Evolutionary conservation across 2,797 vertebrate genomes (phyloP), one percentile per base, ranked within the genome.

Genomic region (Paguma larvata): DNA sequence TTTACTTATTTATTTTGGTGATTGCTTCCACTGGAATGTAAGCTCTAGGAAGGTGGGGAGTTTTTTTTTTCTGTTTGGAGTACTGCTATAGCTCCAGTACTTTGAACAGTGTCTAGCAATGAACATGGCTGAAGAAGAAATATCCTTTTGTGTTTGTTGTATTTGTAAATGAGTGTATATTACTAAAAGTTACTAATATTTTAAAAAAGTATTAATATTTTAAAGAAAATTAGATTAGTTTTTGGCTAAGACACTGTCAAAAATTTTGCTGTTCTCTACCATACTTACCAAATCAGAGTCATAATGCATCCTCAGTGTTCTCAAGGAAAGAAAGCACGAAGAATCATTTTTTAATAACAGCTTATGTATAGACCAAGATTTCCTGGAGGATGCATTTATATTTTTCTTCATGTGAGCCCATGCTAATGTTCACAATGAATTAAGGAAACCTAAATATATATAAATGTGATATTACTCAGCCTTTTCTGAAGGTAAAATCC

Each of bases 401-500:
- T 63, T 44, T 85, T 89, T 48, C 30, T 7, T 93, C 46, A 90
- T 7, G 13, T 85, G 23, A 72, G 7, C 14, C 34, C 41, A 46
- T n/a, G 86, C 53, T 86, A 90, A 46, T 82, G 94, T 73, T 56
- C 67, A 85, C 11, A 21, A 94, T 56, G 53, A 56, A 56, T 73
- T 90, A 48, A 86, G 48, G 32, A 79, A 77, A 80, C 32, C 3
- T 91, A 85, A 80, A 59, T 73, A 32, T 46, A 46, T 0, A 68
- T 59, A 72, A 91, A 80, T n/a, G 73, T 72, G n/a, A 53, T 80
- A 86, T 53, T 79, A 44, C 41, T 84, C 70, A 87, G 77, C 21
- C 59, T 88, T 88, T 95, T 68, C 70, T 63, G 59, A 89, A 84
- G 9, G 32, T 68, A 84, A 83, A 83, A 92, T 68, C 15, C 27